Percentiles rank a stretch among this genome's conserved stretches.
Conservation (phyloP, 2,888 invertebrate genomes). For the Epiperipatus broadwayi region DNA sequence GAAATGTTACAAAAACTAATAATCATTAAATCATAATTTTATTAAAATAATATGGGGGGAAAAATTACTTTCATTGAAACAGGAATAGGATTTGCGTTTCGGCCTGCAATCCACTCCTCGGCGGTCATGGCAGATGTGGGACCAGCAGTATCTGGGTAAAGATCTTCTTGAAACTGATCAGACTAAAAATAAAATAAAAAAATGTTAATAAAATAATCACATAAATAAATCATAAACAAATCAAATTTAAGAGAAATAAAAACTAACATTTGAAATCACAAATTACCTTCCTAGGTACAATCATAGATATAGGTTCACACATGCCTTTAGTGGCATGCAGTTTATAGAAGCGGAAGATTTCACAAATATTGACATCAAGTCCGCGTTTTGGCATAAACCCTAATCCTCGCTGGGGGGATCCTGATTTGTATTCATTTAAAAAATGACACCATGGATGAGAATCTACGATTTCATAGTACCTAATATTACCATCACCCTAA, state of each 20-base stretch:
- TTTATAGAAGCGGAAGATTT: conserved; percentile 84
- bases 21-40: too few species aligned
- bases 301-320: conserved; percentile 92
- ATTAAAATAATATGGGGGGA: too few species aligned
- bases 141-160: conserved; percentile 84
- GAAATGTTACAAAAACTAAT: too few species aligned
- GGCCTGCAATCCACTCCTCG: conserved; percentile 74
- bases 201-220: too few species aligned
- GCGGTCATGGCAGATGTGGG: conserved; percentile 71
- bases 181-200: conserved; percentile 37
- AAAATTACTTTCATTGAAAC: conserved; percentile 71
- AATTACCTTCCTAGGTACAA: conserved; percentile 77
- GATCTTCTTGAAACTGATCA: conserved; percentile 87
- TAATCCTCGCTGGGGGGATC: conserved; percentile 82
- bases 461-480: conserved; percentile 79
- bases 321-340: conserved; percentile 46
- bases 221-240: too few species aligned
- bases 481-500: conserved; percentile 82
- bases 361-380: conserved; percentile 78
- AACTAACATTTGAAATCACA: too few species aligned
- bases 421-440: conserved; percentile 89
- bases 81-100: conserved; percentile 70
- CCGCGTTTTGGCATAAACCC: conserved; percentile 91
- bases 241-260: too few species aligned
- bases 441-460: conserved; percentile 88